Evolutionary conservation across 2,113 vertebrate genomes (phyloP), one percentile per base, ranked within the genome.

Genomic region (Thinocorus orbignyianus): DNA sequence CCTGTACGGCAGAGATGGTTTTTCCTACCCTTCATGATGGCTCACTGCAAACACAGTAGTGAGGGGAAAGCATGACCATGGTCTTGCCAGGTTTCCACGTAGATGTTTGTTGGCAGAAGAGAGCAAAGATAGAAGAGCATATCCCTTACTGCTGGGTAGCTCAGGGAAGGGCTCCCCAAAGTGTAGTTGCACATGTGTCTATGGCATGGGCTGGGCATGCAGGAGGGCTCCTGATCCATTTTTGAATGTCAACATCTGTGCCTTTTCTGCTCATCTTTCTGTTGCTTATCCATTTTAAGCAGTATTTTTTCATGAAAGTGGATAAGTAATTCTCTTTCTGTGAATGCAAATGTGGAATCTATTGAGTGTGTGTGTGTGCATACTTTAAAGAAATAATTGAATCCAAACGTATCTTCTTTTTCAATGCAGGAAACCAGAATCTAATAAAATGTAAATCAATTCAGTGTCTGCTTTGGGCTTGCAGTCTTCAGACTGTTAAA

Each of bases 381-480:
- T 89, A 52, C 51, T 92, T 94, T 88, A 89, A 81, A 92, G n/a
- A 83, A 95, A 85, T 89, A 95, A 93, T 76, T 91, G 72, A 91
- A 93, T 94, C 81, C 84, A 96, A 96, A 85, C 88, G 91, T 95
- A 51, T 88, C 76, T 90, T 82, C 46, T 92, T 92, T 88, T 89
- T 82, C 91, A 93, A 76, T 55, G 77, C 86, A 94, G 93, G 88
- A 95, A 96, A 93, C 71, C 74, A 96, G 60, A 87, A 96, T 87
- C 81, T 91, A 96, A 95, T 96, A 85, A 81, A 92, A 89, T 82
- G 62, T 55, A 96, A 96, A 96, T 95, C 77, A 94, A 83, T 96
- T 95, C 90, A 92, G 78, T 69, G 73, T 90, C 88, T 93, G 51
- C 71, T 92, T 87, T 87, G 81, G 88, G 54, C 65, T 93, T 84